These are phyloP conservation scores for Parasteatoda tepidariorum DNA, from an alignment of 1,140 invertebrate genomes.

Conservation along the genomic window DNA sequence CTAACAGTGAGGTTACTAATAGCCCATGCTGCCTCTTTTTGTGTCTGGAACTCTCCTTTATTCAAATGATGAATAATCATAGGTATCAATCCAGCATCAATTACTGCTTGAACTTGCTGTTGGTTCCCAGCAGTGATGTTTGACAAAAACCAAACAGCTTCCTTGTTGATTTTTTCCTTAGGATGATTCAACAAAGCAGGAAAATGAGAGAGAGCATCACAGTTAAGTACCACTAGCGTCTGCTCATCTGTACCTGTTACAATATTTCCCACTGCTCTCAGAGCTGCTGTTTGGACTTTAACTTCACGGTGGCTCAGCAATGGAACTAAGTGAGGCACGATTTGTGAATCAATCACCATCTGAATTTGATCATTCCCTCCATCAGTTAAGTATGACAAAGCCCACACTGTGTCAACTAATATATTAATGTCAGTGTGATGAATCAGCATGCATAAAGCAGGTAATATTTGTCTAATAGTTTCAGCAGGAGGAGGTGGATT, in stretches of 20 bases:
- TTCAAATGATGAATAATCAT: conserved; percentile 93
- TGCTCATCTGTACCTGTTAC: conserved; percentile 99
- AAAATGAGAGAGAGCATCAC: conserved; percentile 90
- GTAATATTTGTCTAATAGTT: conserved; percentile 82
- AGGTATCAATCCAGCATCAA: conserved; percentile 93
- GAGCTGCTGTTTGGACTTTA: conserved; percentile 91
- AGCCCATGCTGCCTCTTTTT: conserved; percentile 99
- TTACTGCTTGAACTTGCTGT: conserved; percentile 94
- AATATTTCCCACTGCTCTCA: conserved; percentile 98
- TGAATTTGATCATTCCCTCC: conserved; percentile 99
- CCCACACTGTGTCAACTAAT: conserved; percentile 99
- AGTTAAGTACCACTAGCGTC: conserved; percentile 94
- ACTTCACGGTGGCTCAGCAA: conserved; percentile 89
- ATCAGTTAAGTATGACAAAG: conserved; percentile 97
- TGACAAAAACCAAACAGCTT: conserved; percentile 98
- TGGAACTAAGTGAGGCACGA: conserved; percentile 94
- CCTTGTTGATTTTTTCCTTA: conserved; percentile 82
- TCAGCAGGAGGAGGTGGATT: conserved; percentile 85
- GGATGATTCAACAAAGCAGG: conserved; percentile 79
- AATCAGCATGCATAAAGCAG: conserved; percentile 83
- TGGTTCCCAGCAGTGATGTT: conserved; percentile 99
- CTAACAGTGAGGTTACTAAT: conserved; percentile 98
- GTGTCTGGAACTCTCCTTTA: conserved; percentile 96
- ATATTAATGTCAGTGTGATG: conserved; percentile 96
- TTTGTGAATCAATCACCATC: conserved; percentile 96